Base-by-base conservation (phyloP, 2,888 invertebrate genomes). In the Baccha elongata region DNA sequence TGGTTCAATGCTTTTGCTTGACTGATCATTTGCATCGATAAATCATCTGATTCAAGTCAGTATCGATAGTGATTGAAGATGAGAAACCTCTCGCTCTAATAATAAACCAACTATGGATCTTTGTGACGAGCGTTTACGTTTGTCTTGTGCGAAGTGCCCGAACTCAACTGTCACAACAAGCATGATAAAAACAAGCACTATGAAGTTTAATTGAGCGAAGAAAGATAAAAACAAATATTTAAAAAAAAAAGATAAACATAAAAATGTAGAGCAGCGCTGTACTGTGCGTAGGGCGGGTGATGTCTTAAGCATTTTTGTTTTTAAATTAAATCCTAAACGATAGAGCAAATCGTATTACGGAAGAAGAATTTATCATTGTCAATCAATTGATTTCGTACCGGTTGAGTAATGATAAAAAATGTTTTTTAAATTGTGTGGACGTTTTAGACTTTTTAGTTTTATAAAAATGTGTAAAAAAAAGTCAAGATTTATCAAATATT, bases 171-270 rank as follows among this genome's bases (percentile, higher is more conserved):
- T 72, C 44, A 71, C 60, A 46, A 81, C 52, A 71, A 60, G 44
- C 50, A 75, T 37, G 19, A 75, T 42, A 32, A 50, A 35, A 21
- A 13, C 1, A 60, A 13, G 7, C 8, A 62, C 67, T 53, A 67
- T 71, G 72, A 71, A 67, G 81, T 48, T 60, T 60, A 81, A 76
- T 62, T 76, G 76, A 62, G 69, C 60, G 53, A 67, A 71, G 55
- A 40, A 44, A 35, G 55, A 80, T 58, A 69, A 76, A 67, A 60
- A 46, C 50, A 40, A 55, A 8, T 0, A 23, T 2, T 26, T 1
- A 67, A 46, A 23, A 50, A 58, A 79, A 23, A 42, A 67, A 48
- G 8, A 60, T 69, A 32, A 72, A 64, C 23, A 50, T 11, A 60
- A 5, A 42, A 75, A 44, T 60, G 42, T 60, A 29, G 60, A 44